phyloP scores from a whole-genome alignment of 2,113 vertebrate genomes.

The Felis chaus region DNA sequence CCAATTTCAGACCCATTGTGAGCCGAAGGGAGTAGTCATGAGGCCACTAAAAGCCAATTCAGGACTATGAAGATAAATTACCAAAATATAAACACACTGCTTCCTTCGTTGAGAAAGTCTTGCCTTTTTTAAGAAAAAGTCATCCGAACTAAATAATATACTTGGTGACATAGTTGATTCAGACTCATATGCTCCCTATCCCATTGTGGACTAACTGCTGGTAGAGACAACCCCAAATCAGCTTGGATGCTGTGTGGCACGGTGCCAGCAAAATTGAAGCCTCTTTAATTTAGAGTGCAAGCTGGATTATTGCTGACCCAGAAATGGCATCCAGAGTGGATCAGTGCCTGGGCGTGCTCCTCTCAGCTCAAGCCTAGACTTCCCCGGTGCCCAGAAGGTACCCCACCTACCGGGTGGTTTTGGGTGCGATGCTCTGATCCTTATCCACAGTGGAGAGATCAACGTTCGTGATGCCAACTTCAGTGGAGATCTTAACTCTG shows the following conservation, averaged over 20 bases:
- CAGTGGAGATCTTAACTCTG: conserved; percentile 98
- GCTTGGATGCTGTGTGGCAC: neutral
- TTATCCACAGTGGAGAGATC: conserved; percentile 98
- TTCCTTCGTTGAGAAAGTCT: neutral
- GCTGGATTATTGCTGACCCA: neutral
- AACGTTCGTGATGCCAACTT: conserved; percentile 95
- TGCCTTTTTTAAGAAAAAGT: neutral
- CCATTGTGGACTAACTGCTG: neutral
- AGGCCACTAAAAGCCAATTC: conserved; percentile 29
- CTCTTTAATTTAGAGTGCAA: neutral
- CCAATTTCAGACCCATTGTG: neutral
- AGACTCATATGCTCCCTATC: neutral
- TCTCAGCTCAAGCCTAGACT: neutral
- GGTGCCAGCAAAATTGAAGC: neutral
- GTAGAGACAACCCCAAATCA: neutral
- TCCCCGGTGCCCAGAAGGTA: neutral
- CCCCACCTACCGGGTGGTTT: conserved; percentile 91
- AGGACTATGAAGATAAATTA: neutral
- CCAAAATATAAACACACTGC: neutral
- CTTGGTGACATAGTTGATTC: neutral
- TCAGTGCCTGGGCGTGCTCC: neutral
- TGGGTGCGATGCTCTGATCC: conserved; percentile 98
- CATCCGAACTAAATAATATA: conserved; percentile 29
- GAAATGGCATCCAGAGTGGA: neutral
- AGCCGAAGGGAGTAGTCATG: neutral